phyloP scores from a whole-genome alignment of 2,888 invertebrate species.

The Mesorhabditis spiculigera region DNA sequence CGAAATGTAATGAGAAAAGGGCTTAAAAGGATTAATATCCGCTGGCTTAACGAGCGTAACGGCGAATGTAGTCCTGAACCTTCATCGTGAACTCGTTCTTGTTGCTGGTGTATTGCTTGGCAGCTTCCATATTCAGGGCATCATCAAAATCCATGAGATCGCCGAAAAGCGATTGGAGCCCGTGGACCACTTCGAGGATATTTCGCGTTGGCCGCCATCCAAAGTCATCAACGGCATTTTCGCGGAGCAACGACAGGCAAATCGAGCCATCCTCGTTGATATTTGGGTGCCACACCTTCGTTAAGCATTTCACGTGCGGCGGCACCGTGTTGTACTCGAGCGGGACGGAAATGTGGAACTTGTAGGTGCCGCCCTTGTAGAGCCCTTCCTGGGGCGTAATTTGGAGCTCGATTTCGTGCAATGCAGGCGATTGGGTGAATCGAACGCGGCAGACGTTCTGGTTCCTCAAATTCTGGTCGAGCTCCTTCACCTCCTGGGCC shows the following conservation, averaged over 20 bases:
- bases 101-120: neutral
- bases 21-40: too few species aligned
- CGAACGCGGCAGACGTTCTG: conserved; percentile 75
- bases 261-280: conserved; percentile 88
- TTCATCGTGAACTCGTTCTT: neutral
- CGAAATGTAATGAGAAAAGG: too few species aligned
- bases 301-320: conserved; percentile 82
- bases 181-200: conserved; percentile 67
- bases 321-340: conserved; percentile 95
- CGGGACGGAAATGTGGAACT: conserved; percentile 79
- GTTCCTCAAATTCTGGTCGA: conserved; percentile 69
- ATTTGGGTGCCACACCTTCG: conserved; percentile 93
- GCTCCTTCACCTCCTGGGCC: conserved; percentile 70
- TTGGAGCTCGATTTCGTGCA: conserved; percentile 76
- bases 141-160: conserved; percentile 93
- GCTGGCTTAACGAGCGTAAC: neutral
- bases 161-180: conserved; percentile 84
- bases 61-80: neutral
- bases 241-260: conserved; percentile 81
- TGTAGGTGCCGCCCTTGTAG: conserved; percentile 82
- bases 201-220: conserved; percentile 58
- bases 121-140: conserved; percentile 70
- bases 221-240: conserved; percentile 85
- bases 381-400: conserved; percentile 77
- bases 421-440: conserved; percentile 78